Evolutionary conservation across 1,140 invertebrate genomes (phyloP).

Genomic region (Apis mellifera): Amel_HAv3.1 CM009942.2:7107501-7108000

Average conservation of each 20-base stretch:
- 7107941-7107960: slow-evolving; percentile 22
- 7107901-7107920: not conserved
- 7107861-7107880: slow-evolving; percentile 4
- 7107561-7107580: not conserved
- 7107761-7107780: slow-evolving; percentile 49
- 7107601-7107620: too few species aligned
- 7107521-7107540: not conserved
- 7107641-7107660: not conserved
- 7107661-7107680: not conserved
- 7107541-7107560: not conserved
- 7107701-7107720: not conserved
- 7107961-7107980: not conserved
- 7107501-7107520: slow-evolving; percentile 48
- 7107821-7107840: not conserved
- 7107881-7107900: slow-evolving; percentile 1
- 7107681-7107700: not conserved
- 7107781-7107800: not conserved
- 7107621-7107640: not conserved
- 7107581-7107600: not conserved
- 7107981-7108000: not conserved
- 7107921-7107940: slow-evolving; percentile 3
- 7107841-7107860: not conserved
- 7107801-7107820: not conserved
- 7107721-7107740: slow-evolving; percentile 52
- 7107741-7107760: slow-evolving; percentile 61